Conservation (phyloP, 2,888 invertebrate species). For the Drosophila eohydei region DNA sequence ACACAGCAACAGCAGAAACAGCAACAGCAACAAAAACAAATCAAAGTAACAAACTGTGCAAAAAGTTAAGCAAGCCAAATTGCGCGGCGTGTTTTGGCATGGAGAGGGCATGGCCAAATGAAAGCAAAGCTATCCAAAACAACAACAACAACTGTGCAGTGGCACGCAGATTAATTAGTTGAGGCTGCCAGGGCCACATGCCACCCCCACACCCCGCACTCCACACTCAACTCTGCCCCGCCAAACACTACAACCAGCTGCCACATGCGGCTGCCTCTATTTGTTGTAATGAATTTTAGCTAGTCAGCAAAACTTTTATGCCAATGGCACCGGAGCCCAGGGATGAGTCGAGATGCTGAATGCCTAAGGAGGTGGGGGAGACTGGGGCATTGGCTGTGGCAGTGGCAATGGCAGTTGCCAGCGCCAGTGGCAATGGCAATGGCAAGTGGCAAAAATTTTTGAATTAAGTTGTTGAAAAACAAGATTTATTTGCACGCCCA, state of each 20-base stretch:
- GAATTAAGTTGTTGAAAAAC: slow-evolving; percentile 76
- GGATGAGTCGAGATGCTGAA: slow-evolving; percentile 20
- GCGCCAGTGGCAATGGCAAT: slow-evolving; percentile 9
- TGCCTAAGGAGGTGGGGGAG: slow-evolving; percentile 3
- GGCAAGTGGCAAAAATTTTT: slow-evolving; percentile 52
- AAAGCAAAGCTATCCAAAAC: slow-evolving; percentile 33
- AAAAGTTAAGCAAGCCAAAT: slow-evolving; percentile 79
- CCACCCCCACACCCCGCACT: slow-evolving; percentile 3
- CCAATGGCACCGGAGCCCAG: slow-evolving; percentile 54
- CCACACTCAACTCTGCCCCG: not conserved
- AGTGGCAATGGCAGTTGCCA: slow-evolving; percentile 12
- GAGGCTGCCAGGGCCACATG: slow-evolving; percentile 70
- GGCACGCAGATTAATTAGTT: slow-evolving; percentile 82
- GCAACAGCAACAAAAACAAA: slow-evolving; percentile 57
- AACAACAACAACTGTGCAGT: slow-evolving; percentile 46
- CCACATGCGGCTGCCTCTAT: slow-evolving; percentile 57
- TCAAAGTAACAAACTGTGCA: slow-evolving; percentile 79
- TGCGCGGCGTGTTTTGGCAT: slow-evolving; percentile 54
- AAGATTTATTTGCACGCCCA: slow-evolving; percentile 63
- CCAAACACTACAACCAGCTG: slow-evolving; percentile 29
- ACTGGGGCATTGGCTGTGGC: slow-evolving; percentile 2
- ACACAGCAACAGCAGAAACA: slow-evolving; percentile 40
- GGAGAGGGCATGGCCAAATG: slow-evolving; percentile 3
- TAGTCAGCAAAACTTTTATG: slow-evolving; percentile 82
- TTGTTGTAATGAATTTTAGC: slow-evolving; percentile 83